Evolutionary conservation across 2,888 invertebrate genomes (phyloP), one percentile per base, ranked within the genome.

Genomic region (Diogma glabrata): DNA sequence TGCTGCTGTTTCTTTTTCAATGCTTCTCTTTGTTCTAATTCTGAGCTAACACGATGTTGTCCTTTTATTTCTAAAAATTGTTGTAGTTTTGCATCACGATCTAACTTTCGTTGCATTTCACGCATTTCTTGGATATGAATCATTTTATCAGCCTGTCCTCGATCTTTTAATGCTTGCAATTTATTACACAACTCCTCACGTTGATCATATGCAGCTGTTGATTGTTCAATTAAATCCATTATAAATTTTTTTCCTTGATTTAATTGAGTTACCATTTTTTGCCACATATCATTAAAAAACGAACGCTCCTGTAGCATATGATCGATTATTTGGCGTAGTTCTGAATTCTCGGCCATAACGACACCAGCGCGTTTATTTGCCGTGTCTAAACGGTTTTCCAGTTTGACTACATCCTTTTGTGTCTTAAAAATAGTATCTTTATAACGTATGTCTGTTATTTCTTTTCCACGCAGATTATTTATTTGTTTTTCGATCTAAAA

Each of bases 141-240:
- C 30, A 78, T 71, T 52, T 81, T 75, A 59, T 89, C 87, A 36
- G 82, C 77, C 61, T 86, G 82, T 48, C 82, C 83, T 56, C 84
- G 80, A 57, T 87, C 87, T 61, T 86, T 84, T 28, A 93, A 72
- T 0, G 83, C 82, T 55, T 85, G 79, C 38, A 92, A 75, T 67
- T 91, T 92, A 52, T 82, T 76, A 62, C 85, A 81, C 69, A 85
- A 78, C 63, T 86, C 84, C 64, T 85, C 91, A 54, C 92, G 75
- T 67, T 90, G 88, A 69, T 92, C 91, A 63, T 90, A 94, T 1
- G 92, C 87, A 36, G 84, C 73, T 19, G 89, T 92, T 0, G 92
- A 87, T 59, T 87, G 86, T 60, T 93, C 92, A 54, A 94, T 86
- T 52, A 91, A 71, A 61, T 90, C 90, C 58, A 87, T 78, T 64